phyloP scores from a whole-genome alignment of 2,888 invertebrate genomes.

The Drosophila testacea region DNA sequence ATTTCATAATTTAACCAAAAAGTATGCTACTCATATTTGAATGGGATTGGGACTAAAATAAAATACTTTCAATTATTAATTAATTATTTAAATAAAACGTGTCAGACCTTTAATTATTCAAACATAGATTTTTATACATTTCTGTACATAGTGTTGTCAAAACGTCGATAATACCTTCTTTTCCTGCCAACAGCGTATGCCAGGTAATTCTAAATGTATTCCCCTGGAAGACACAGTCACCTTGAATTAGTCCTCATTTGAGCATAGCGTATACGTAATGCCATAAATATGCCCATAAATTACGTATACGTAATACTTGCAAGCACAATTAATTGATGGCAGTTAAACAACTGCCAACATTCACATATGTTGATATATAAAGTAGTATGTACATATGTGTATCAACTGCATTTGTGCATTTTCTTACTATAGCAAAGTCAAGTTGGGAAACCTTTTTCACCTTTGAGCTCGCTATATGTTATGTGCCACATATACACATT shows the following conservation, averaged over 20 bases:
- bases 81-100: no score
- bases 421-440: slow-evolving; percentile 53
- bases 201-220: not conserved
- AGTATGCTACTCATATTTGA: no score
- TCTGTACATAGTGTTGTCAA: not conserved
- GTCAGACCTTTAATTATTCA: no score
- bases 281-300: slow-evolving; percentile 36
- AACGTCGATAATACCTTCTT: not conserved
- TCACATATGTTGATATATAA: slow-evolving; percentile 9
- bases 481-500: slow-evolving; percentile 47
- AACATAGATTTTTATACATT: no score
- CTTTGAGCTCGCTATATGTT: slow-evolving; percentile 16
- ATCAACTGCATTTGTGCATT: slow-evolving; percentile 48
- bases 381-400: not conserved
- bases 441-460: slow-evolving; percentile 46
- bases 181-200: not conserved
- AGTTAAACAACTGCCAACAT: slow-evolving; percentile 36
- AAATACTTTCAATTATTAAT: no score
- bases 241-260: slow-evolving; percentile 9
- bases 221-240: not conserved
- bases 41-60: no score
- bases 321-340: slow-evolving; percentile 32
- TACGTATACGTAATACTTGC: slow-evolving; percentile 38
- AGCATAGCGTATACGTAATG: slow-evolving; percentile 49
- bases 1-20: no score